Evolutionary conservation across 2,797 vertebrate genomes (phyloP), one percentile per base, ranked within the genome.

Genomic region (Sciaenops ocellatus): DNA sequence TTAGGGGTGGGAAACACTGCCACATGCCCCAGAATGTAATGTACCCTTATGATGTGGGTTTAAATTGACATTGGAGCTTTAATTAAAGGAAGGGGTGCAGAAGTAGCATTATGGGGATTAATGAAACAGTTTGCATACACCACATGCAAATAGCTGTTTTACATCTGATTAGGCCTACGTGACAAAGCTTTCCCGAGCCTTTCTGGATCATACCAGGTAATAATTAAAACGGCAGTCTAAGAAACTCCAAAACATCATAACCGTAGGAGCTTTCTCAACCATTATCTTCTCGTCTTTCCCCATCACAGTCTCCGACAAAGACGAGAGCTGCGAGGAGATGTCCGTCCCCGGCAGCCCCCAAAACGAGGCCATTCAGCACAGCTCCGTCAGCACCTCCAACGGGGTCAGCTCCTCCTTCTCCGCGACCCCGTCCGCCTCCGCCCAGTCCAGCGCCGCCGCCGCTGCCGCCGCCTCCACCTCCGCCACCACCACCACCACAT

Each of bases 371-470:
- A 99, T 99, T 84, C 98, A 99, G 93, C 98, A 99, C 95, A 99
- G 98, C 94, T 99, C 98, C n/a, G 83, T 99, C 96, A 99, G 98
- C 96, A 99, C 98, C 68, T 99, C 98, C 94, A 98, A 99, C 34
- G 97, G 98, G 12, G 96, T 99, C 75, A 97, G 97, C 94, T 97
- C 97, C 59, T 97, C 97, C 54, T 97, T 97, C 41, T 96, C 96
- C 38, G 90, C 95, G 84, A 93, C 96, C 18, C 92, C 95, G 78
- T 95, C 96, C 0, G 88, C 94, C 79, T 94, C 97, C 61, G 91
- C 95, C 74, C 94, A 95, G 51, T 76, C 88, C 84, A 64, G 65
- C 67, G 93, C 94, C 60, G 90, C 94, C 42, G 93, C 34, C 8
- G 95, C 96, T 0, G 88, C 94, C 79, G 94, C 97, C 60, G 91